These are phyloP conservation scores for Amazona guildingii DNA, from an alignment of 2,113 vertebrate genomes.

Conservation along the genomic window DNA sequence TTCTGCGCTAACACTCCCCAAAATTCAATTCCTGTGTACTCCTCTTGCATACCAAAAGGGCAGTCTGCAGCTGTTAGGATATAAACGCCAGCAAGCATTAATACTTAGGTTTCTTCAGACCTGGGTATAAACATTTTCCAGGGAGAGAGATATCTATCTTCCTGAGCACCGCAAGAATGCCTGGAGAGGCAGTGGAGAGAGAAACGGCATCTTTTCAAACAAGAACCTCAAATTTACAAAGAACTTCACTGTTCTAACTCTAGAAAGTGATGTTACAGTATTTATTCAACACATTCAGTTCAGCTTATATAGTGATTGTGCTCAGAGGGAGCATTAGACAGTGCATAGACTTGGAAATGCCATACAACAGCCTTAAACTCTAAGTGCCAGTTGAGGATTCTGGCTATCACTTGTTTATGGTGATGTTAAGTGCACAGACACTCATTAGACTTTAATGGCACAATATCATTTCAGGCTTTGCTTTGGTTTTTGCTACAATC, in stretches of 20 bases:
- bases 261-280: not conserved
- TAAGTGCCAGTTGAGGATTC: not conserved
- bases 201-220: not conserved
- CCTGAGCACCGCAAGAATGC: not conserved
- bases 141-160: not conserved
- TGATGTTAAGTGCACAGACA: not conserved
- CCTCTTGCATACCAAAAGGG: not conserved
- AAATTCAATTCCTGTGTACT: not conserved
- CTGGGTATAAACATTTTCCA: not conserved
- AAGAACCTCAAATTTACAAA: not conserved
- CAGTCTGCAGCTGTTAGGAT: not conserved
- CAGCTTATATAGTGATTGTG: not conserved
- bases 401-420: not conserved
- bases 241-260: not conserved
- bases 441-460: not conserved
- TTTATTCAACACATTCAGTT: slow-evolving; percentile 8
- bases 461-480: not conserved
- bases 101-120: not conserved
- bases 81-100: not conserved
- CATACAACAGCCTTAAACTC: not conserved
- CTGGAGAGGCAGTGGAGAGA: not conserved
- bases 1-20: not conserved
- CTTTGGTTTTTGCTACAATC: not conserved
- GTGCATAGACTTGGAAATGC: not conserved
- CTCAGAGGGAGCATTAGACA: not conserved